Base-by-base conservation (phyloP, 2,888 invertebrate species). In the Eristalis pertinax region DNA sequence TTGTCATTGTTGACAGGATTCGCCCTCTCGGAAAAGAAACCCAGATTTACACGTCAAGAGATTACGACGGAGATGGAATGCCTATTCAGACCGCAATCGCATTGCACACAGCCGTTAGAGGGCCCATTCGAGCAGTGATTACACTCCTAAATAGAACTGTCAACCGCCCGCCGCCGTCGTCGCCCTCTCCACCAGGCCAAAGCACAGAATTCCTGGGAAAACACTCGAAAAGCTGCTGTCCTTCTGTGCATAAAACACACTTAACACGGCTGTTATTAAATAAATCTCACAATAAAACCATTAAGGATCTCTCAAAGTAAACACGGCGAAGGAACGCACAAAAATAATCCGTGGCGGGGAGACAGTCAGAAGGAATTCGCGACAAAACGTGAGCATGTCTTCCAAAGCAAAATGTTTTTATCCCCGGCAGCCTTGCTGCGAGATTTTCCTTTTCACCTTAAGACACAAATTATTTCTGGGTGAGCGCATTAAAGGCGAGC, bases 271-370 rank as follows among this genome's bases (percentile, higher is more conserved):
- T 84, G 26, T 76, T 80, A 68, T 63, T 72, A 76, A 84, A 68
- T 35, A 76, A 80, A 76, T 72, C 62, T 43, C 58, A 77, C 68
- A 69, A 81, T 81, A 81, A 77, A 81, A 77, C 76, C 81, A 85
- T 85, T 81, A 85, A 84, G 50, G 62, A 73, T 43, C 63, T 43
- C 63, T 65, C 65, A 62, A 35, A 43, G 2, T 11, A 11, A 70
- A 84, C 15, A 70, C 50, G 58, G 26, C 19, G 32, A 65, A 70
- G 13, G 11, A 63, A 62, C n/a, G 64, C 22, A 56, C 38, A 4
- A 60, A 24, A 26, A 60, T 43, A 15, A 19, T 19, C 19, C 19
- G 50, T 0, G 50, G 50, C 7, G n/a, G 50, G 50, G 19, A 68
- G 22, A 35, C 64, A 26, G 56, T 5, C 58, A 38, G 29, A 29